A percentile compares a stretch with the other conserved stretches of the same genome.
phyloP scores from a whole-genome alignment of 2,113 vertebrate genomes.

The Heteronetta atricapilla region DNA sequence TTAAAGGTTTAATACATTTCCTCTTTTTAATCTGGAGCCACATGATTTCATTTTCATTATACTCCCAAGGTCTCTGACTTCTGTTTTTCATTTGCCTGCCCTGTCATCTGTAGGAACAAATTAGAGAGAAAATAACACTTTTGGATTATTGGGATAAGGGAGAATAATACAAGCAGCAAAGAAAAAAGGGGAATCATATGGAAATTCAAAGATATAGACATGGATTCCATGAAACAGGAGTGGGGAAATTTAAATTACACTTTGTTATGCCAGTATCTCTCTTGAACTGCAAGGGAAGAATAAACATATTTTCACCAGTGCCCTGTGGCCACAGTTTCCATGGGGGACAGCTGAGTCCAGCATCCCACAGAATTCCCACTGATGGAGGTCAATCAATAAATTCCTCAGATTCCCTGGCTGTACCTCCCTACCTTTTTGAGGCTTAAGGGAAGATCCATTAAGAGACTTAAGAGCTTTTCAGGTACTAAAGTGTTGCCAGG shows the following conservation, averaged over 20 bases:
- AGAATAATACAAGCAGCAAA: constrained; percentile 25
- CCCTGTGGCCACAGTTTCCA: not conserved
- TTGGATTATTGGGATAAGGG: constrained; percentile 41
- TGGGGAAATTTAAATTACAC: constrained; percentile 12
- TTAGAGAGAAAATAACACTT: constrained; percentile 44
- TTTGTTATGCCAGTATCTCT: not conserved
- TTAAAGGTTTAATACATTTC: constrained; percentile 64
- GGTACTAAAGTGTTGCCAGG: not conserved
- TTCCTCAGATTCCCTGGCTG: not conserved
- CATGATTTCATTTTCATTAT: constrained; percentile 55
- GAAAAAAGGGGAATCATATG: not conserved
- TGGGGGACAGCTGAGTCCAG: not conserved
- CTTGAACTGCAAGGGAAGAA: not conserved
- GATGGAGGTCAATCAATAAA: not conserved
- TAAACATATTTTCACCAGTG: rapidly evolving
- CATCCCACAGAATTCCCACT: not conserved
- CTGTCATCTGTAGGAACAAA: constrained; percentile 32
- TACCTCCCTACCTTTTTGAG: not conserved
- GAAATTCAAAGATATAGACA: not conserved
- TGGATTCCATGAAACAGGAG: not conserved
- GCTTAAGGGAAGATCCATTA: constrained; percentile 8
- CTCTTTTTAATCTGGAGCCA: constrained; percentile 62
- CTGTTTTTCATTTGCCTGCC: constrained; percentile 36
- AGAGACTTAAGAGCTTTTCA: not conserved
- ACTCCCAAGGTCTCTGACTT: constrained; percentile 59